Conservation (phyloP, 2,888 invertebrate genomes). For the Frankliniella intonsa region DNA sequence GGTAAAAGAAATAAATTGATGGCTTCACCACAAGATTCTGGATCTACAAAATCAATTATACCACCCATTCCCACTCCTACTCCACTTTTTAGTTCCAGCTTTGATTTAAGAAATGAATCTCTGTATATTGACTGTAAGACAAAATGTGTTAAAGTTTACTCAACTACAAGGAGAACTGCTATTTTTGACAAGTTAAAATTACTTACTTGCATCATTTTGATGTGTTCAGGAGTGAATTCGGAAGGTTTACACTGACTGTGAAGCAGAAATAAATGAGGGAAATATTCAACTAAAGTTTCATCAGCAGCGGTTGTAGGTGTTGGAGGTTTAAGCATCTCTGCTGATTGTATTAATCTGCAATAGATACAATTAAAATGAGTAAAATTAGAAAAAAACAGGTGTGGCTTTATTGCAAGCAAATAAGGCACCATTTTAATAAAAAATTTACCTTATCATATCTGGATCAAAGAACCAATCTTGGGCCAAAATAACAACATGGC, state of each 20-base stretch:
- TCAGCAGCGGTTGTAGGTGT: constrained; percentile 59
- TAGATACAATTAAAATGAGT: constrained; percentile 31
- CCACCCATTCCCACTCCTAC: constrained; percentile 57
- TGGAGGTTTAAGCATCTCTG: constrained; percentile 82
- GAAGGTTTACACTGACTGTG: constrained; percentile 74
- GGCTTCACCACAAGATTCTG: constrained; percentile 55
- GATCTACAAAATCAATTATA: constrained; percentile 51
- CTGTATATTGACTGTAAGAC: constrained; percentile 48
- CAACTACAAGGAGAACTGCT: constrained; percentile 31
- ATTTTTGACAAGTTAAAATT: too few relatives aligned
- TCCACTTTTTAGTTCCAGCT: constrained; percentile 61
- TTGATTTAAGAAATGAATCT: constrained; percentile 58
- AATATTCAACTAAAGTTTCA: constrained; percentile 66
- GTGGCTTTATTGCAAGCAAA: neutral
- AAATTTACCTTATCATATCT: constrained; percentile 63
- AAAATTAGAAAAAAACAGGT: neutral
- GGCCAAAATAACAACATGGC: constrained; percentile 81
- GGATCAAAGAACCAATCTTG: constrained; percentile 87
- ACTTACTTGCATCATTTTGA: constrained; percentile 57
- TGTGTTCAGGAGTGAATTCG: constrained; percentile 61
- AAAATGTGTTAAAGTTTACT: constrained; percentile 35
- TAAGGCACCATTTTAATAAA: constrained; percentile 39
- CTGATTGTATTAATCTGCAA: constrained; percentile 69
- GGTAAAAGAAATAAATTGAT: constrained; percentile 68
- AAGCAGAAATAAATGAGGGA: constrained; percentile 76